Evolutionary conservation across 2,888 invertebrate species (phyloP).

Genomic region (Drosophila prostipennis): DNA sequence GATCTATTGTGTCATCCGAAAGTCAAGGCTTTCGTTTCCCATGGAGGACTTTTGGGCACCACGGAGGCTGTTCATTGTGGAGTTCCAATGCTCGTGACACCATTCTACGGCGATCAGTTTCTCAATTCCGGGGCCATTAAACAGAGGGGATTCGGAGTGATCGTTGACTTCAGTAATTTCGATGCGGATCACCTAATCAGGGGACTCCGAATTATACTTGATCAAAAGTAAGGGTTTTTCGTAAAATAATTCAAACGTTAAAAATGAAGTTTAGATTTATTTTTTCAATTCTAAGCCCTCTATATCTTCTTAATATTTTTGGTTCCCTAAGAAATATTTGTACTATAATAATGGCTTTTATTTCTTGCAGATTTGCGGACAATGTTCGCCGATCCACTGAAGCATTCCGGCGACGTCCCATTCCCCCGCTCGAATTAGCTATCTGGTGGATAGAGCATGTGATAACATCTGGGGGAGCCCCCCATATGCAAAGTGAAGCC

Average conservation of each 20-base stretch:
- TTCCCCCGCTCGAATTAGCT: slow-evolving; percentile 86
- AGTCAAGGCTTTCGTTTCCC: slow-evolving; percentile 88
- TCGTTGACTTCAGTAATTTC: slow-evolving; percentile 85
- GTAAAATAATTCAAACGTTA: too few relatives aligned
- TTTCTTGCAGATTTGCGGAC: slow-evolving; percentile 61
- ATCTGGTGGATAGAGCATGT: slow-evolving; percentile 88
- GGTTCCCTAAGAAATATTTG: neutral
- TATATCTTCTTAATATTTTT: too few relatives aligned
- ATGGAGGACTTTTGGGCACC: slow-evolving; percentile 89
- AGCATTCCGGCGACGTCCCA: slow-evolving; percentile 85
- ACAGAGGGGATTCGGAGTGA: slow-evolving; percentile 85
- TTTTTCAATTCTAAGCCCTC: too few relatives aligned
- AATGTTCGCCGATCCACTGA: slow-evolving; percentile 84
- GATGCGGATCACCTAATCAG: slow-evolving; percentile 84
- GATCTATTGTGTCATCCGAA: slow-evolving; percentile 89
- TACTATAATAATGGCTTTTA: neutral
- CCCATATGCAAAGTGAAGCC: slow-evolving; percentile 84
- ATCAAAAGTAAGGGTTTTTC: slow-evolving; percentile 41
- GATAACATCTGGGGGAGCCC: slow-evolving; percentile 85
- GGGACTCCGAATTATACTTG: slow-evolving; percentile 83
- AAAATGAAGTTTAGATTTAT: too few relatives aligned
- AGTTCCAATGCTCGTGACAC: slow-evolving; percentile 87
- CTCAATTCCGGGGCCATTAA: slow-evolving; percentile 85
- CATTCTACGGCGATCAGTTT: slow-evolving; percentile 88
- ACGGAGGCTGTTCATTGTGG: slow-evolving; percentile 88